Base-by-base conservation (phyloP, 2,797 vertebrate species). In the Channa striata region DNA sequence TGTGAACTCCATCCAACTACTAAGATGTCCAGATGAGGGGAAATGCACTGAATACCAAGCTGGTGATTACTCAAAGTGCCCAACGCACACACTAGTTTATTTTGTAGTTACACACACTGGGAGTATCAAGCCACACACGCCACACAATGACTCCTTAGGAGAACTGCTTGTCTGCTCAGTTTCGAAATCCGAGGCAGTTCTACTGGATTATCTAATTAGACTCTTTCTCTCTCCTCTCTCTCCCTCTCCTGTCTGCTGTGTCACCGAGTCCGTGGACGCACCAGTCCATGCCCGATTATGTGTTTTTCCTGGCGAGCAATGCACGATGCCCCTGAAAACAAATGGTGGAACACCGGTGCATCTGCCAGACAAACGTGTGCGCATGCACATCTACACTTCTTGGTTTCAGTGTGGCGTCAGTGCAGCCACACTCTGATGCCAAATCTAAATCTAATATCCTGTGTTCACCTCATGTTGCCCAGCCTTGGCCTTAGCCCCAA, bases 361-460 rank as follows among this genome's bases (percentile, higher is more conserved):
- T 61, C 80, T 74, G 80, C 77, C 74, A 83, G 71, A 84, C 80
- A 77, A 17, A 73, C 68, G 77, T 47, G 44, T 50, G 68, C 47
- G 70, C 60, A 75, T 52, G 71, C 59, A 71, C 42, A 63, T 49
- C 75, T 71, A 59, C 65, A 70, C 81, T 86, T 82, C 88, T 91
- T 91, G 86, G 91, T 89, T 92, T 88, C 88, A 89, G 73, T 75
- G 84, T 85, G 85, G 90, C 77, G 78, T 92, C 89, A 89, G 89
- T 72, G 71, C 84, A 88, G 80, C 87, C 77, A 80, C 54, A 19
- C 70, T 68, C 69, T 77, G 68, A 81, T 91, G 88, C 90, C 87
- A 92, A 87, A 91, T 89, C 81, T 82, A 83, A 89, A 92, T 91
- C 88, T 83, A 92, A 92, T 92, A 90, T 90, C 89, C 87, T 73